These are phyloP conservation scores for Temnothorax longispinosus DNA, from an alignment of 1,140 invertebrate species.

Conservation along the genomic window DNA sequence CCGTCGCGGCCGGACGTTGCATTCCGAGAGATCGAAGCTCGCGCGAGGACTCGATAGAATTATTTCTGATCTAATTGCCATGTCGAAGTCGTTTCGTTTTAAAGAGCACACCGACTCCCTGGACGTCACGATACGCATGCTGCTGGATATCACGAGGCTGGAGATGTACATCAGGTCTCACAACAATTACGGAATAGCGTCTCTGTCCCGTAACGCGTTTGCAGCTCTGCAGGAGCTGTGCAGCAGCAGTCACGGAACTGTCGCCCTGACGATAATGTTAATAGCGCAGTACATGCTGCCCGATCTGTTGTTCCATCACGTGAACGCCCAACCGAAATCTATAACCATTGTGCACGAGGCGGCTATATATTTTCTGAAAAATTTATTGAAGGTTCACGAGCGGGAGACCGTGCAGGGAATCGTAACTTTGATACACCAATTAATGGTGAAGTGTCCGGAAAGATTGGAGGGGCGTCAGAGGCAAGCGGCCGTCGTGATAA, in stretches of 20 bases:
- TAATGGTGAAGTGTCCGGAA: conserved; percentile 87
- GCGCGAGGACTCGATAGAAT: conserved; percentile 79
- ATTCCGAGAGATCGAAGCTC: conserved; percentile 76
- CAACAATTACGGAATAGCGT: conserved; percentile 68
- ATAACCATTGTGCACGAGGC: conserved; percentile 84
- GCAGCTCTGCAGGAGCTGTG: conserved; percentile 84
- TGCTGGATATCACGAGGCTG: conserved; percentile 85
- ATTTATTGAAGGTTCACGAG: conserved; percentile 81
- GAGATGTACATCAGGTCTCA: conserved; percentile 81
- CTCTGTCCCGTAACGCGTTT: conserved; percentile 85
- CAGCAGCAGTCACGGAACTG: conserved; percentile 84
- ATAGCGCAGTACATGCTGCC: conserved; percentile 86
- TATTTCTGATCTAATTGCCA: conserved; percentile 83
- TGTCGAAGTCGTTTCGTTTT: conserved; percentile 85
- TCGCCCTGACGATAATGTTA: conserved; percentile 82
- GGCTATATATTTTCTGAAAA: conserved; percentile 85
- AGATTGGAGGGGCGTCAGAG: conserved; percentile 87
- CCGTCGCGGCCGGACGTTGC: conserved; percentile 38
- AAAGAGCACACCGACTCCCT: conserved; percentile 84
- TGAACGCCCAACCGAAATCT: conserved; percentile 82
- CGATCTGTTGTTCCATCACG: conserved; percentile 83
- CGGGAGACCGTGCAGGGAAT: conserved; percentile 81
- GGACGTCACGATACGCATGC: conserved; percentile 83
- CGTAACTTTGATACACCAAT: conserved; percentile 86
- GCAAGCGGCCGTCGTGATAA: conserved; percentile 85